Evolutionary conservation across 1,140 invertebrate species (phyloP), one percentile per base, ranked within the genome.

Genomic region (Dreissena polymorpha): DNA sequence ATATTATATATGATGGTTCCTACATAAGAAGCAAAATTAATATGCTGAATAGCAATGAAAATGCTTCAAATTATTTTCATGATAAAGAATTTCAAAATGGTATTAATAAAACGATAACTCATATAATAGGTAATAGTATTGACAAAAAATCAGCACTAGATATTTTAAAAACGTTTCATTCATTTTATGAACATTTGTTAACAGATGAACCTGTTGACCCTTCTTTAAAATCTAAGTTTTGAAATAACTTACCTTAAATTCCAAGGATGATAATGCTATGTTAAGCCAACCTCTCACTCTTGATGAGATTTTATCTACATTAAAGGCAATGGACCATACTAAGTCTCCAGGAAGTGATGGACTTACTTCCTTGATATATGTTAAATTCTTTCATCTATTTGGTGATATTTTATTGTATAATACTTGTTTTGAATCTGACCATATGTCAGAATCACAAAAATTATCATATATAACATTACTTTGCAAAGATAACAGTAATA

Each of bases 261-360:
- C 75, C 51, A 13, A 18, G 14, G 57, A 74, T 16, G 23, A 65
- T 60, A 81, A 55, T 60, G 27, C 29, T 53, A 12, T 67, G 12
- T 85, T 86, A 78, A 77, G 77, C 49, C 72, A 57, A 3, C 51
- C 14, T 27, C 85, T 89, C n/a, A 72, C 51, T n/a, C 29, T 57
- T 16, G 55, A 75, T 0, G 85, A 89, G 64, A 74, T 86, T 50
- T 21, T 51, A 10, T 14, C 10, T 12, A 68, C 84, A 14, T 23
- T 89, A 6, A 85, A 81, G 55, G 21, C 39, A 27, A 84, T 86
- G 77, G 57, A 84, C 14, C 71, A 71, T 14, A 73, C 84, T 80
- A 87, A 86, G 67, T 84, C 80, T 23, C 88, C 87, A 10, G 88
- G 85, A 18, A 57, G n/a, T 29, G 88, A 88, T 82, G 86, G 88